Percentiles rank a stretch among this genome's conserved stretches.
Conservation (phyloP, 2,888 invertebrate species). For the Limnephilus auricula region DNA sequence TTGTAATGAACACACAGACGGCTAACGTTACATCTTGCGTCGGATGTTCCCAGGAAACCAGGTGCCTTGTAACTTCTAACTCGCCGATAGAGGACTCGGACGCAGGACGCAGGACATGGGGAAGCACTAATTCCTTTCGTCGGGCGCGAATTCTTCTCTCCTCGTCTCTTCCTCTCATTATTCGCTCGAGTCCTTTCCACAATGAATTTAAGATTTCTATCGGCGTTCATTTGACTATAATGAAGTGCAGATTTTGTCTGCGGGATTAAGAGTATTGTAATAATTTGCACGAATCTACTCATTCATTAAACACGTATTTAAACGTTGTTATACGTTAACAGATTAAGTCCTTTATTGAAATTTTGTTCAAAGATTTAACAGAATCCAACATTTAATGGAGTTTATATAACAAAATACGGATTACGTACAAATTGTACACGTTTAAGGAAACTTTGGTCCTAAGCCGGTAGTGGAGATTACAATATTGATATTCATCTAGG, state of each 20-base stretch:
- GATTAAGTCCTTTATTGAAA: constrained; percentile 39
- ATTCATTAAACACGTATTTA: constrained; percentile 56
- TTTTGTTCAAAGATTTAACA: neutral
- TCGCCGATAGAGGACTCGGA: neutral
- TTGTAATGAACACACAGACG: constrained; percentile 46
- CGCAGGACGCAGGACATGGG: neutral
- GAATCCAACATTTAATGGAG: constrained; percentile 38
- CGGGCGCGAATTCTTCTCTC: constrained; percentile 23
- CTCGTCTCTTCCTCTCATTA: constrained; percentile 50
- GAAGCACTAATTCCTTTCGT: constrained; percentile 40
- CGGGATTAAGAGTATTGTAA: constrained; percentile 54
- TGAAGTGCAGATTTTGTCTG: constrained; percentile 48
- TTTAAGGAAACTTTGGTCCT: constrained; percentile 4
- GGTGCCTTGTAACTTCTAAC: constrained; percentile 43
- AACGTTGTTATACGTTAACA: constrained; percentile 14
- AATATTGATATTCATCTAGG: constrained; percentile 39
- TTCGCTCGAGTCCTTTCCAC: constrained; percentile 49
- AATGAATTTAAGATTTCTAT: constrained; percentile 38
- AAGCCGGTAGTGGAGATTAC: constrained; percentile 13
- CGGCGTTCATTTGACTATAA: constrained; percentile 52
- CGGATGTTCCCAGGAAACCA: constrained; percentile 50
- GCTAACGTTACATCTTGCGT: constrained; percentile 38
- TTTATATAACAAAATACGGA: constrained; percentile 34
- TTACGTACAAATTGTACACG: neutral
- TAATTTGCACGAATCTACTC: constrained; percentile 52